These are phyloP conservation scores for Yoshiicerus persimilis DNA, from an alignment of 1,140 invertebrate species.

Conservation along the genomic window DNA sequence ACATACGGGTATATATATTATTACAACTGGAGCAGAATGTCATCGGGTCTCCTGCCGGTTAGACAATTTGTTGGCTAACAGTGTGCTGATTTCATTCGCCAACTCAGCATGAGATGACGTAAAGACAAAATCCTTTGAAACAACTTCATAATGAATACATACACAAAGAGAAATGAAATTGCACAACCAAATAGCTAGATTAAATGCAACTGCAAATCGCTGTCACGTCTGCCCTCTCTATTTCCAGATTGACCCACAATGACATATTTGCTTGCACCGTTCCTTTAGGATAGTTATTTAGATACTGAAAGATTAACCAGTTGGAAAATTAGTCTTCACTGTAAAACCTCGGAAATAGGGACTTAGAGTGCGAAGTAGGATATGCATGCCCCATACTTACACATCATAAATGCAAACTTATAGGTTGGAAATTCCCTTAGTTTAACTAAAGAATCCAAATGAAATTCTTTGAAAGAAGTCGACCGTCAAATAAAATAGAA, in stretches of 20 bases:
- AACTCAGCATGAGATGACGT: neutral
- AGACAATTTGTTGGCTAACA: neutral
- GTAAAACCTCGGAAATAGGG: too few relatives aligned
- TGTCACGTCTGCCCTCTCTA: neutral
- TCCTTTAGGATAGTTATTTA: constrained; percentile 63
- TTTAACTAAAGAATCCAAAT: too few relatives aligned
- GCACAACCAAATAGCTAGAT: neutral
- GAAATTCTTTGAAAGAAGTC: too few relatives aligned
- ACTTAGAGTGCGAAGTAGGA: too few relatives aligned
- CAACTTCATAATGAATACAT: neutral
- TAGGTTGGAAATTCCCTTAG: too few relatives aligned
- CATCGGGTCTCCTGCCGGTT: neutral
- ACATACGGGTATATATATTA: neutral
- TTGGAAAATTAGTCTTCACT: too few relatives aligned
- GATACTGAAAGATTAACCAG: too few relatives aligned
- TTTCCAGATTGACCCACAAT: too few relatives aligned
- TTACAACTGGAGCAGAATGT: neutral
- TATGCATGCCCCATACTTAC: too few relatives aligned
- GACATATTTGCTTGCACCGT: neutral
- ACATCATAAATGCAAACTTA: too few relatives aligned
- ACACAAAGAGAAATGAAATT: neutral
- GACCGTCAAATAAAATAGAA: too few relatives aligned
- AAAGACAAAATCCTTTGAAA: neutral
- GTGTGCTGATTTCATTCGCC: neutral
- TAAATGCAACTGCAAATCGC: neutral